Evolutionary conservation across 2,113 vertebrate species (phyloP).

Genomic region (Columba livia): DNA sequence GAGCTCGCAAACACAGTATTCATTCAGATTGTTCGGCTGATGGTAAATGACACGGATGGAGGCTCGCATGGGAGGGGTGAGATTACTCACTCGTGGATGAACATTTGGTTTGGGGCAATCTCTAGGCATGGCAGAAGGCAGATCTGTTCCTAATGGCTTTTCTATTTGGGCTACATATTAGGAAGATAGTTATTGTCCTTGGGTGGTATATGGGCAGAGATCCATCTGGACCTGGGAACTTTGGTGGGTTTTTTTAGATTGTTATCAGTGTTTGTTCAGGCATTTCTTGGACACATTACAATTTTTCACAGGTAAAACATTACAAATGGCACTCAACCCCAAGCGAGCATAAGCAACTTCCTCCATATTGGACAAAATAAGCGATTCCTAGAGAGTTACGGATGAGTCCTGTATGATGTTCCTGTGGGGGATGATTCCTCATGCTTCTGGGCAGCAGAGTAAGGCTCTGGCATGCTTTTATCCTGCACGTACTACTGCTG

Average conservation of each 20-base stretch:
- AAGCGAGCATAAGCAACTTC: not conserved
- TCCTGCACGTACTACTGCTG: not conserved
- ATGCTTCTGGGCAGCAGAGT: not conserved
- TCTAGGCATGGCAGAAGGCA: not conserved
- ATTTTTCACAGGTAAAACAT: not conserved
- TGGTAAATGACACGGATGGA: not conserved
- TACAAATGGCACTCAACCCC: not conserved
- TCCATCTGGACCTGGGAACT: not conserved
- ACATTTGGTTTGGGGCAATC: not conserved
- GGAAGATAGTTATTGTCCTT: not conserved
- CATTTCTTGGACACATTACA: not conserved
- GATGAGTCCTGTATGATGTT: not conserved
- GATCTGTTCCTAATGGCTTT: not conserved
- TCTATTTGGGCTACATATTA: not conserved
- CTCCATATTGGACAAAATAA: not conserved
- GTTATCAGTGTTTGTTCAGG: not conserved
- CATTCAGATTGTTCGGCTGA: accelerated
- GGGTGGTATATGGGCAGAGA: not conserved
- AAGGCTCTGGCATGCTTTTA: not conserved
- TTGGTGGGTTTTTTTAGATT: not conserved
- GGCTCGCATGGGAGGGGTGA: not conserved
- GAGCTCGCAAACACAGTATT: not conserved
- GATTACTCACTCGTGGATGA: not conserved
- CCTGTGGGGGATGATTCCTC: not conserved
- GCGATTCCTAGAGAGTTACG: not conserved